Conservation (phyloP, 2,888 invertebrate species). For the Scaptomyza parva region DNA sequence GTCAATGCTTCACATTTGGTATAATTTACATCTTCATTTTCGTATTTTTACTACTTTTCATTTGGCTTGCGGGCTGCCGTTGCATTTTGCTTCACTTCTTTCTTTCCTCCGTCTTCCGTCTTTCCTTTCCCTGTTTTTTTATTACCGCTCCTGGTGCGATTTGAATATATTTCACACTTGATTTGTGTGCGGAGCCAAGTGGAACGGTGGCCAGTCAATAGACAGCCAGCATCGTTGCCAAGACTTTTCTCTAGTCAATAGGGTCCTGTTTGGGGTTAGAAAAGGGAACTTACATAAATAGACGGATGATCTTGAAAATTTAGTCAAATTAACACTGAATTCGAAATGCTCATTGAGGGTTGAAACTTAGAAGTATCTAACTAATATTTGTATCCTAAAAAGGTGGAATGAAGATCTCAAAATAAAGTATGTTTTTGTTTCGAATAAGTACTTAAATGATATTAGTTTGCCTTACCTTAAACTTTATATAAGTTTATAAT, state of each 20-base stretch:
- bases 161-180: constrained; percentile 81
- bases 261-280: neutral
- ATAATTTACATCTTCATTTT: constrained; percentile 82
- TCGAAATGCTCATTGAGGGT: constrained; percentile 14
- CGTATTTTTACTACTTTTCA: constrained; percentile 63
- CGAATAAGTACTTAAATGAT: neutral
- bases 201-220: constrained; percentile 43
- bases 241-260: constrained; percentile 21
- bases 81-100: constrained; percentile 24
- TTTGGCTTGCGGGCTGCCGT: constrained; percentile 56
- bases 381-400: no score
- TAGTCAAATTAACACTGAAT: constrained; percentile 76
- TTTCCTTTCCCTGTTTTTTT: constrained; percentile 37
- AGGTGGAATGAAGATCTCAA: neutral
- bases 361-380: neutral
- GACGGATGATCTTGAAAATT: constrained; percentile 71
- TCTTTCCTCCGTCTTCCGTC: neutral
- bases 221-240: constrained; percentile 22
- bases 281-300: constrained; percentile 20
- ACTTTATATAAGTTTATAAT: no score
- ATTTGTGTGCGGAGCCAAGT: constrained; percentile 66
- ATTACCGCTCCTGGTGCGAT: constrained; percentile 65
- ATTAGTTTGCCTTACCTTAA: no score
- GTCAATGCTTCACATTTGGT: constrained; percentile 67
- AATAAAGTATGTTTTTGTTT: no score